phyloP scores from a whole-genome alignment of 2,113 vertebrate genomes.

The Clupea harengus region DNA sequence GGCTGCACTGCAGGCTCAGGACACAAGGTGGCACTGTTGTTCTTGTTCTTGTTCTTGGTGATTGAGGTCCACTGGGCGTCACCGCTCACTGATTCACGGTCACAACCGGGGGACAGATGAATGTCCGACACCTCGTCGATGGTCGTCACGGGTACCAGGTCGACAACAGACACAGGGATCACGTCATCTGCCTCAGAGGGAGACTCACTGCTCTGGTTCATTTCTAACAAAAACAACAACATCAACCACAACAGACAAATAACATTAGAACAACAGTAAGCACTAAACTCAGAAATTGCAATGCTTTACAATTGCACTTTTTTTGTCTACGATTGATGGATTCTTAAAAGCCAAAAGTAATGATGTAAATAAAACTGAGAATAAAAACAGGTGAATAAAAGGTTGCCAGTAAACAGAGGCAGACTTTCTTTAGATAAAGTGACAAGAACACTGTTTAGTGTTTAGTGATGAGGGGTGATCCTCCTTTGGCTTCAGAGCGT shows the following conservation, averaged over 20 bases:
- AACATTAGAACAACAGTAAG: background rate
- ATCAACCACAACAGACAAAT: background rate
- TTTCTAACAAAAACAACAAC: constrained; percentile 19
- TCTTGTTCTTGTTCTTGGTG: background rate
- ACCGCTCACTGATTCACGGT: too few relatives aligned
- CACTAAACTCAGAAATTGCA: background rate
- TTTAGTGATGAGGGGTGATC: too few relatives aligned
- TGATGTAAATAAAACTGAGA: background rate
- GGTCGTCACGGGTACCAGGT: constrained; percentile 86
- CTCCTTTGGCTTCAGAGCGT: constrained; percentile 6
- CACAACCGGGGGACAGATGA: constrained; percentile 20
- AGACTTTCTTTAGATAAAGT: background rate
- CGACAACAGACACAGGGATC: constrained; percentile 55
- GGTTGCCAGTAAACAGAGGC: background rate
- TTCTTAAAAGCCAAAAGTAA: background rate
- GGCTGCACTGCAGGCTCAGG: background rate
- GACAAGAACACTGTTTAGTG: background rate
- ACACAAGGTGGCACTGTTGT: constrained; percentile 55
- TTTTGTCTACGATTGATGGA: background rate
- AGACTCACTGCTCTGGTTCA: constrained; percentile 2
- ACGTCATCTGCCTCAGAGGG: constrained; percentile 16
- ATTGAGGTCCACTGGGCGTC: background rate
- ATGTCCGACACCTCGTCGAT: constrained; percentile 82
- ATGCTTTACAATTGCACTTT: background rate
- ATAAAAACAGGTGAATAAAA: background rate